Evolutionary conservation across 30 jellyfish, hydroid and myxozoan species (phyloP).

Genomic region (Mastigias papua): DNA sequence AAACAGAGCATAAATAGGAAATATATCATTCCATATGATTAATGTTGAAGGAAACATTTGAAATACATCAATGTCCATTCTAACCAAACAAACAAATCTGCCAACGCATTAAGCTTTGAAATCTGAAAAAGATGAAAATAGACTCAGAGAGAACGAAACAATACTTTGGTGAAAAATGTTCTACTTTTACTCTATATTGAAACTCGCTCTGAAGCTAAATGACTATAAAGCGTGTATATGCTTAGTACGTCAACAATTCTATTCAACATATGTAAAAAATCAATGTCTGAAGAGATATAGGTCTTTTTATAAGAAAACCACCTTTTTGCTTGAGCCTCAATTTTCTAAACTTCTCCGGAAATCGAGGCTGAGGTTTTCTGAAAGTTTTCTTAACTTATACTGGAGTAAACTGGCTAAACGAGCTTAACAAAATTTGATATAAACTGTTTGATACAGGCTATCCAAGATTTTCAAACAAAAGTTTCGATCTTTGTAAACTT

Average conservation of each 20-base stretch:
- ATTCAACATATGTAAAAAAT: not conserved
- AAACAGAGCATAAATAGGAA: not conserved
- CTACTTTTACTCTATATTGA: not conserved
- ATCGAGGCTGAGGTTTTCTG: too few species aligned
- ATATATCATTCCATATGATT: not conserved
- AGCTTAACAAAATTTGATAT: too few species aligned
- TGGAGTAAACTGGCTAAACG: too few species aligned
- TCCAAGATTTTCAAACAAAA: too few species aligned
- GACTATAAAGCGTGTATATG: not conserved
- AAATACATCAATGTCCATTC: conserved; percentile 47
- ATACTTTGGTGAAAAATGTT: not conserved
- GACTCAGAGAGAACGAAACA: not conserved
- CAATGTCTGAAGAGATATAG: not conserved
- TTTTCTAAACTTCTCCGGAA: too few species aligned
- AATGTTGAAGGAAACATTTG: conserved; percentile 28
- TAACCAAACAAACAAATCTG: conserved; percentile 44
- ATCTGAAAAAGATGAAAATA: conserved; percentile 15
- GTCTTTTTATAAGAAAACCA: not conserved
- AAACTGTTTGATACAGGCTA: too few species aligned
- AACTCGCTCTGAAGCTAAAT: not conserved
- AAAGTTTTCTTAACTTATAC: too few species aligned
- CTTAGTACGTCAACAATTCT: not conserved
- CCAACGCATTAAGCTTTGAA: conserved; percentile 1
- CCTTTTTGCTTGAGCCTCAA: too few species aligned
- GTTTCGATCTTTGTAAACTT: too few species aligned